Conservation (phyloP, 2,797 vertebrate species). For the Okamejei kenojei region DNA sequence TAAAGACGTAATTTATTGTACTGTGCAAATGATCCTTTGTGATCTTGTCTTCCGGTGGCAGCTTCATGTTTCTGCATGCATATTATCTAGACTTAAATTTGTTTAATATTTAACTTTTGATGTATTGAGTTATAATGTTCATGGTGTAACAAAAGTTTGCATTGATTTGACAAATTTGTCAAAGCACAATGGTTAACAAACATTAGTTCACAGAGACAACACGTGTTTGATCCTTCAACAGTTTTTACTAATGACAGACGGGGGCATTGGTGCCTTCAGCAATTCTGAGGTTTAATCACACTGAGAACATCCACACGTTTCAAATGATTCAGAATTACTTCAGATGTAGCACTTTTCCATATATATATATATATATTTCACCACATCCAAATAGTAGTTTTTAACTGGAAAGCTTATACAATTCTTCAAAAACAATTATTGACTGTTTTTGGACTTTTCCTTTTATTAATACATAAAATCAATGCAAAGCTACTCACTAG, state of each 20-base stretch:
- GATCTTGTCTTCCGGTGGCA: neutral
- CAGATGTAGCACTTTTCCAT: neutral
- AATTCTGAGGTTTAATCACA: conserved; percentile 21
- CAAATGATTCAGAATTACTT: neutral
- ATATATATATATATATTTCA: neutral
- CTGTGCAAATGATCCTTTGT: neutral
- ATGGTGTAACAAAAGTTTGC: neutral
- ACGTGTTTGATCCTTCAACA: neutral
- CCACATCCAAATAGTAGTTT: neutral
- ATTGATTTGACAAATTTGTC: neutral
- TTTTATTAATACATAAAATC: neutral
- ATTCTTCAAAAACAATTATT: neutral
- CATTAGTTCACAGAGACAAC: neutral
- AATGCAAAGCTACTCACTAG: neutral
- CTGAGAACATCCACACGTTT: neutral
- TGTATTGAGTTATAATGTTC: neutral
- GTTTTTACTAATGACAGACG: neutral
- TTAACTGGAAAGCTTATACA: neutral
- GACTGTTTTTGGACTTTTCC: neutral
- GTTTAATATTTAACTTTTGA: neutral
- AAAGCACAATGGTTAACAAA: neutral
- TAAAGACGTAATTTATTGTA: too few relatives aligned
- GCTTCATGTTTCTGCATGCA: neutral
- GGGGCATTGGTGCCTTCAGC: neutral
- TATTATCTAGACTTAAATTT: neutral